phyloP scores from a whole-genome alignment of 2,113 vertebrate genomes.

The Colinus virginianus region DNA sequence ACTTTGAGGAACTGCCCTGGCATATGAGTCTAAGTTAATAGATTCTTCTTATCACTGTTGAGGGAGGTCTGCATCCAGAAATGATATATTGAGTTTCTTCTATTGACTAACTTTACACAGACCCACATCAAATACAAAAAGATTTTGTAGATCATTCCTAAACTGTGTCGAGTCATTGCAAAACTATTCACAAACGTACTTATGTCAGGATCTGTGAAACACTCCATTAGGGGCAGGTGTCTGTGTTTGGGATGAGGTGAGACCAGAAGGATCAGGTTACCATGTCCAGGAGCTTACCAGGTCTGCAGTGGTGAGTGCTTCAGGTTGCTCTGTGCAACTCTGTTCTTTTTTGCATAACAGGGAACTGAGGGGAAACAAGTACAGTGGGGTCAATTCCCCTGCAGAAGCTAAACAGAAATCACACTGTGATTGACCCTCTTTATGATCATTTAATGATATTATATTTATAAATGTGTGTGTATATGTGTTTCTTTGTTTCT shows the following conservation, averaged over 20 bases:
- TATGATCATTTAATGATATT: neutral
- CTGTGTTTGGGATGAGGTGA: neutral
- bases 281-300: neutral
- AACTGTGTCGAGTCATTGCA: neutral
- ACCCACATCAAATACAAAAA: neutral
- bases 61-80: neutral
- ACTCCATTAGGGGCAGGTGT: rapidly evolving
- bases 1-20: neutral
- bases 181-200: neutral
- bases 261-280: neutral
- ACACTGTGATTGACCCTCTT: neutral
- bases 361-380: neutral
- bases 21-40: neutral
- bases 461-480: neutral
- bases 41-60: neutral
- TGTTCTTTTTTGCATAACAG: neutral
- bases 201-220: neutral
- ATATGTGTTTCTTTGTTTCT: neutral
- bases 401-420: neutral
- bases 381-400: neutral
- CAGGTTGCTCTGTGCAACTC: neutral
- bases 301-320: neutral
- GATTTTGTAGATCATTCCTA: neutral
- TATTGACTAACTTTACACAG: neutral
- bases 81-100: neutral